These are phyloP conservation scores for Platycheirus albimanus DNA, from an alignment of 2,888 invertebrate genomes.

Conservation along the genomic window DNA sequence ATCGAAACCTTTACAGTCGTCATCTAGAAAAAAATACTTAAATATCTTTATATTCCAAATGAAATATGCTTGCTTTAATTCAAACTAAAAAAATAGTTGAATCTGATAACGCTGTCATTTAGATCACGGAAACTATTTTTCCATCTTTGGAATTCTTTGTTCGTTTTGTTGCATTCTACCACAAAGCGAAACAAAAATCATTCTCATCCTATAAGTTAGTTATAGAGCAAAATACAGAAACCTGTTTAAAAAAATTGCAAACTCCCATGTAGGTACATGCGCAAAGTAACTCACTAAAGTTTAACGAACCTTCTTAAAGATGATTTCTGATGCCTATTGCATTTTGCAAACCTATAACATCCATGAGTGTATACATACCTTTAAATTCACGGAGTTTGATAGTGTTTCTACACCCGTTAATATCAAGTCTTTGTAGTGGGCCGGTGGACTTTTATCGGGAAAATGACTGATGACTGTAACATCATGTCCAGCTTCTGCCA, in stretches of 20 bases:
- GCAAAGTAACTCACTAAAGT: not conserved
- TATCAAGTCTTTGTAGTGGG: constrained; percentile 80
- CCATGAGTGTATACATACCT: constrained; percentile 77
- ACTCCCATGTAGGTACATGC: too few species aligned
- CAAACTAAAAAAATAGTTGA: too few species aligned
- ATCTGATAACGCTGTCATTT: too few species aligned
- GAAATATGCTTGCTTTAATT: too few species aligned
- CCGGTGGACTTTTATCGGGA: constrained; percentile 81
- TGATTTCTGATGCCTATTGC: not conserved
- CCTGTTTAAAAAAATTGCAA: not conserved
- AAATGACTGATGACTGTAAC: constrained; percentile 83
- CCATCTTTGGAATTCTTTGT: not conserved
- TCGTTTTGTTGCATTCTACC: not conserved
- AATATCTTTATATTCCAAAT: too few species aligned
- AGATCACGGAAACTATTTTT: not conserved
- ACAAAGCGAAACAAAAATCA: not conserved
- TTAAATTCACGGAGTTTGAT: constrained; percentile 79
- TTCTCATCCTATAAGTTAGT: not conserved
- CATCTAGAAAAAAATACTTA: too few species aligned
- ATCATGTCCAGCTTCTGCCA: constrained; percentile 83
- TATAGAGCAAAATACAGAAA: not conserved
- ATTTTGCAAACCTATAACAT: too few species aligned
- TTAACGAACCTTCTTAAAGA: constrained; percentile 14
- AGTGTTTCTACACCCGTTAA: constrained; percentile 77
- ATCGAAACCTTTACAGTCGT: too few species aligned